Percentiles rank a stretch among this genome's conserved stretches.
Evolutionary conservation across 1,140 invertebrate species (phyloP).

Genomic region (Leptinotarsa lineolata): DNA sequence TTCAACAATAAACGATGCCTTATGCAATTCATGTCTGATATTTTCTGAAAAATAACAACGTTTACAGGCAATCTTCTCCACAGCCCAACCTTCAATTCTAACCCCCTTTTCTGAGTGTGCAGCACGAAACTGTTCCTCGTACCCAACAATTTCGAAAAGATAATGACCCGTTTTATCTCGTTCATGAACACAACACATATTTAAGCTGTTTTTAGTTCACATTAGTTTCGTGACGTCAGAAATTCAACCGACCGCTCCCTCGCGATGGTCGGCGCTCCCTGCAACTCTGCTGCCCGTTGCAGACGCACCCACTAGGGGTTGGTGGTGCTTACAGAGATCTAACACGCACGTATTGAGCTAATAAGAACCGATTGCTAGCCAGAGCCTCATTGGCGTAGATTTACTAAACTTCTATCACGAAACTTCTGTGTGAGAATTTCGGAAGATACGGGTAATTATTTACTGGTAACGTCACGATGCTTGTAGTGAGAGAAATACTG

Average conservation of each 20-base stretch:
- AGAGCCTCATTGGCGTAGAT: neutral
- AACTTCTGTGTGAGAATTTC: no score
- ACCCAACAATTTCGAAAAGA: neutral
- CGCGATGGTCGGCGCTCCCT: neutral
- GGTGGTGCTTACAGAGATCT: slow-evolving; percentile 5
- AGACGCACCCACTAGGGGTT: slow-evolving; percentile 1
- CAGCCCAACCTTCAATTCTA: neutral
- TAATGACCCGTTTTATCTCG: neutral
- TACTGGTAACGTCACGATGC: no score
- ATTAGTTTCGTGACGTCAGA: slow-evolving; percentile 2
- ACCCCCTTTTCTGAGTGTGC: neutral
- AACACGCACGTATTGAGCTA: neutral
- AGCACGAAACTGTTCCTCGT: slow-evolving; percentile 4
- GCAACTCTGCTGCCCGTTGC: neutral
- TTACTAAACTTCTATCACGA: neutral
- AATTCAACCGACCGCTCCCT: slow-evolving; percentile 1
- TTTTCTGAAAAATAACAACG: no score
- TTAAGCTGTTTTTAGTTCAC: neutral
- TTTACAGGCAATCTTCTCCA: neutral
- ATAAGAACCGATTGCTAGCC: neutral
- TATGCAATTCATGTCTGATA: no score
- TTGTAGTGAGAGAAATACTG: no score
- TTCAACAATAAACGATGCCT: no score
- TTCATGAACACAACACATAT: neutral
- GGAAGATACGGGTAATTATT: no score